Conservation (phyloP, 2,113 vertebrate species). For the Calypte anna region DNA sequence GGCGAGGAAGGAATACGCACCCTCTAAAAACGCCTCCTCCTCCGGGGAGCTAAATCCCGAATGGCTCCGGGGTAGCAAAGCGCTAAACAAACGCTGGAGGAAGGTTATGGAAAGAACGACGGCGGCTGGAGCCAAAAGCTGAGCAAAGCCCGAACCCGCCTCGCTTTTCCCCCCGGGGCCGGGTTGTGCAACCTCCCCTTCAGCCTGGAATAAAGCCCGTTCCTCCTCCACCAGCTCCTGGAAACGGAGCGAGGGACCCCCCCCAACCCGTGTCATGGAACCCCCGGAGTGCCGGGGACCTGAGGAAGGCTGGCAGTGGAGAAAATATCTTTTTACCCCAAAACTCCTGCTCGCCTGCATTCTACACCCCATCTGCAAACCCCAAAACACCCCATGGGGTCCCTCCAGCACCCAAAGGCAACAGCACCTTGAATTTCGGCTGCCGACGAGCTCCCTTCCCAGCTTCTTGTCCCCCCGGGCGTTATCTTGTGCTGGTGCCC, state of each 20-base stretch:
- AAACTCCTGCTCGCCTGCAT: accelerated
- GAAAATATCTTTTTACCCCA: background rate
- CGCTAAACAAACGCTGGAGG: background rate
- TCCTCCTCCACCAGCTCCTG: background rate
- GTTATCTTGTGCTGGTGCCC: background rate
- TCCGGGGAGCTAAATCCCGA: background rate
- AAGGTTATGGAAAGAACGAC: slow-evolving; percentile 5
- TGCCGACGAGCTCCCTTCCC: background rate
- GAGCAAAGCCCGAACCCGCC: slow-evolving; percentile 44
- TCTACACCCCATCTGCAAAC: background rate
- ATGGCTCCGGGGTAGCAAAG: background rate
- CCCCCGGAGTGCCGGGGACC: background rate
- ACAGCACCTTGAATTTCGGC: background rate
- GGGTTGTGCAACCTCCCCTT: slow-evolving; percentile 51
- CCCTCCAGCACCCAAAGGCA: background rate
- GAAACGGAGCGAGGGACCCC: background rate
- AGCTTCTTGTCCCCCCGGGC: background rate
- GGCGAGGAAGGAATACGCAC: background rate
- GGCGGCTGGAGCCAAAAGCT: slow-evolving; percentile 18
- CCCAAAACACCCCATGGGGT: background rate
- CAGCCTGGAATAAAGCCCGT: slow-evolving; percentile 13
- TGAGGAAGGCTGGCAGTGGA: background rate
- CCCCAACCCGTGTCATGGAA: background rate
- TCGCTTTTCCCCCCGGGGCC: slow-evolving; percentile 26
- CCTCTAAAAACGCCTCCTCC: background rate